These are phyloP conservation scores for Mimumesa dahlbomi DNA, from an alignment of 2,888 invertebrate genomes.

Conservation along the genomic window DNA sequence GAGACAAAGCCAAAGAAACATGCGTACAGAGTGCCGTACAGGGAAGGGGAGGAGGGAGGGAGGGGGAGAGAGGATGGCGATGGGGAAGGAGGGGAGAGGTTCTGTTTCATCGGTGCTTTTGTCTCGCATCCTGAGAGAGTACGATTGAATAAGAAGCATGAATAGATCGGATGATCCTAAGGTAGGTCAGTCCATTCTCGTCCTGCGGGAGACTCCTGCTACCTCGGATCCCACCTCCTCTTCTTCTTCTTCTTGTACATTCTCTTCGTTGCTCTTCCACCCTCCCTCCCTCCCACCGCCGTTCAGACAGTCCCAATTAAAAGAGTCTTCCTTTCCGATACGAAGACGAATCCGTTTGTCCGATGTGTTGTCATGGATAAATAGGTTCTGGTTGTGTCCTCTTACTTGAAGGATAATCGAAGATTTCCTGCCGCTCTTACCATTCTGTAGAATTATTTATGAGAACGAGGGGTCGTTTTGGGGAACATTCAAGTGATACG, in stretches of 20 bases:
- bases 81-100: conserved; percentile 68
- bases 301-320: conserved; percentile 64
- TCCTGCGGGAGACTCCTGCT: conserved; percentile 66
- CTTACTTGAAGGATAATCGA: no score
- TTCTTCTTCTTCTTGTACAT: conserved; percentile 39
- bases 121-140: conserved; percentile 80
- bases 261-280: conserved; percentile 38
- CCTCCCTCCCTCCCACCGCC: no score
- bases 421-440: no score
- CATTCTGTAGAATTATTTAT: no score
- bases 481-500: conserved; percentile 6
- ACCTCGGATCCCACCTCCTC: conserved; percentile 60
- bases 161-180: conserved; percentile 80
- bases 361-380: no score
- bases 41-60: conserved; percentile 59
- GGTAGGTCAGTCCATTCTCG: conserved; percentile 78
- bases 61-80: conserved; percentile 68
- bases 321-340: conserved; percentile 42
- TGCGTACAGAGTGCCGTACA: conserved; percentile 58
- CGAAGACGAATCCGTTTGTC: no score
- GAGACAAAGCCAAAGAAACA: conserved; percentile 77
- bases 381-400: no score
- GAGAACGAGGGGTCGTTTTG: conserved; percentile 13
- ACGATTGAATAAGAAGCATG: conserved; percentile 73
- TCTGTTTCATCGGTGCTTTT: conserved; percentile 79